Evolutionary conservation across 1,140 invertebrate species (phyloP), one percentile per base, ranked within the genome.

Genomic region (Drosophila pseudoobscura): DNA sequence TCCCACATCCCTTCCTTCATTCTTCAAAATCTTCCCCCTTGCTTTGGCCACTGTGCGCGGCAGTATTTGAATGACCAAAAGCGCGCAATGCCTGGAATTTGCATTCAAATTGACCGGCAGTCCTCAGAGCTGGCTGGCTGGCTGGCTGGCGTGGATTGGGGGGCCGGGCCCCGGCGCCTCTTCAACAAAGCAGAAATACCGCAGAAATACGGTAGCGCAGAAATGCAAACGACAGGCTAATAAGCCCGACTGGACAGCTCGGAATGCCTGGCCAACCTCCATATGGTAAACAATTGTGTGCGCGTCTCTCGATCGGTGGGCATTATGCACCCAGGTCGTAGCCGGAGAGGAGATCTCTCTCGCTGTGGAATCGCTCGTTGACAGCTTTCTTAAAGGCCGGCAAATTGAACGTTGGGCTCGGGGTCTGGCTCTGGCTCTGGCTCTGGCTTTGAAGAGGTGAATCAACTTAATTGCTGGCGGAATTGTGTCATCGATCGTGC

Each of bases 181-280:
- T 70, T 57, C 35, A 70, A 70, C 66, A 70, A 70, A 66, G 76
- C 53, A 31, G 52, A 87, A 87, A 80, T 74, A 56, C 79, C 75
- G 79, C 75, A 75, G 31, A 84, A 89, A 78, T 89, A 80, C 85
- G 15, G 15, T 15, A 85, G 35, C 35, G 35, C 71, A 75, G 49
- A 89, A 89, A 84, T 89, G 85, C 85, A 89, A 89, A 89, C 77
- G 85, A 89, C 84, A 89, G 85, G 74, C 85, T 89, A 89, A 89
- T 89, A 89, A 89, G 80, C 78, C 66, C 43, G 44, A 73, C 44
- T 69, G 80, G 85, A 89, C 85, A 89, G 72, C 54, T 85, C 62
- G 85, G 85, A 59, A 89, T 89, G 85, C 65, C 66, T 59, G 52
- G 53, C 80, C 64, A 58, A 61, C 75, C 75, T 80, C 26, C 83